Conservation (phyloP, 2,797 vertebrate genomes). For the Tinamus major region DNA sequence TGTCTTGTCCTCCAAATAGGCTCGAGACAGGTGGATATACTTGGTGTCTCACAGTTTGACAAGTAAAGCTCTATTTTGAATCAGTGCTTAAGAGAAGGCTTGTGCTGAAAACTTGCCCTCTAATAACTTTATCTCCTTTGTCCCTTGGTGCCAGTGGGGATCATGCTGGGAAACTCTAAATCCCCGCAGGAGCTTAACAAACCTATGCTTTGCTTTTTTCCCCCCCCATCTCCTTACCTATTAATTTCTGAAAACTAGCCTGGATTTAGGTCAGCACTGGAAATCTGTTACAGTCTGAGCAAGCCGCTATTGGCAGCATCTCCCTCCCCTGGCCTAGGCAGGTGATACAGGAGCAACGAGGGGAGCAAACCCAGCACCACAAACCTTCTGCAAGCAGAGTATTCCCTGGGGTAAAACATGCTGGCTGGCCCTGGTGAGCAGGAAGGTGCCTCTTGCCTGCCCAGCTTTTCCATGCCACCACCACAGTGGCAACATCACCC, state of each 20-base stretch:
- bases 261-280: background rate
- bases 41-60: constrained; percentile 22
- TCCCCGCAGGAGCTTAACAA: constrained; percentile 23
- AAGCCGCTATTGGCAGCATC: background rate
- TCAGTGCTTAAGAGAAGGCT: constrained; percentile 32
- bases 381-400: background rate
- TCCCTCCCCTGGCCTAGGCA: too few relatives aligned
- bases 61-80: constrained; percentile 31
- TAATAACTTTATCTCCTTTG: constrained; percentile 52
- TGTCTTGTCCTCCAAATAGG: background rate
- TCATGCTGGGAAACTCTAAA: constrained; percentile 48
- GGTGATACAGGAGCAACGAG: background rate
- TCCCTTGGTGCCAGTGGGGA: background rate
- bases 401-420: background rate
- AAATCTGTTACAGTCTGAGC: background rate
- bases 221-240: background rate
- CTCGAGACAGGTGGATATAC: background rate
- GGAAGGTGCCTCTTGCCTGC: background rate
- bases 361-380: background rate
- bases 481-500: background rate
- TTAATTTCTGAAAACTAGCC: constrained; percentile 18
- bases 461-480: background rate
- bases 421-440: background rate
- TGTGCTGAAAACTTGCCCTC: constrained; percentile 36
- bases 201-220: background rate